Evolutionary conservation across 2,113 vertebrate species (phyloP), one percentile per base, ranked within the genome.

Genomic region (Lepisosteus osseus): DNA sequence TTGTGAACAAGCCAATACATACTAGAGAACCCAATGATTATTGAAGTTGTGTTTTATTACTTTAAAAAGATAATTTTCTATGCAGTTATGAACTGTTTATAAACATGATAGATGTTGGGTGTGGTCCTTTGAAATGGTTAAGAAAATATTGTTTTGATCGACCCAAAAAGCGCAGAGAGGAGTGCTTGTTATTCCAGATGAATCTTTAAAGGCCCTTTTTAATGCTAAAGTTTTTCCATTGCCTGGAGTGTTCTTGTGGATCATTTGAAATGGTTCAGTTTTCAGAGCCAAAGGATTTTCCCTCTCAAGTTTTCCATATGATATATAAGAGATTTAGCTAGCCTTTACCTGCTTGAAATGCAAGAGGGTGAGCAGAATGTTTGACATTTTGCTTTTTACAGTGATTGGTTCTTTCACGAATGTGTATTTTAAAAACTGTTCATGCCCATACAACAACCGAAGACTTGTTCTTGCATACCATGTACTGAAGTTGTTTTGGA

Each of bases 181-280:
- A 0, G 43, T 69, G 70, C 47, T 43, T 40, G 64, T 42, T 63
- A 56, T 55, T 8, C 0, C 54, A 76, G 70, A 74, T 66, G 67
- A 64, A 68, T 71, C 75, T 78, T 75, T 76, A 55, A 82, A 79
- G 67, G 65, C 72, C 11, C 47, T 15, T 44, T 68, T 70, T 6
- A 65, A 45, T 13, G 41, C 65, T 59, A 2, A 2, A 15, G 12
- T 76, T 79, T 63, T 74, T 63, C 7, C 12, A 70, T 74, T 64
- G 76, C 64, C 51, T 29, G 55, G 2, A 14, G 67, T 51, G 29
- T 54, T 76, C 68, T 57, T 3, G 69, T 42, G 56, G 77, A 77
- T 68, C 72, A 72, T 78, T 76, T 82, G 72, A 81, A 77, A 55
- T 73, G 68, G 6, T 14, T 77, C 64, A 76, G 76, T 44, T 57